These are phyloP conservation scores for Macrocentrus cingulum DNA, from an alignment of 1,140 invertebrate species.

Conservation along the genomic window DNA sequence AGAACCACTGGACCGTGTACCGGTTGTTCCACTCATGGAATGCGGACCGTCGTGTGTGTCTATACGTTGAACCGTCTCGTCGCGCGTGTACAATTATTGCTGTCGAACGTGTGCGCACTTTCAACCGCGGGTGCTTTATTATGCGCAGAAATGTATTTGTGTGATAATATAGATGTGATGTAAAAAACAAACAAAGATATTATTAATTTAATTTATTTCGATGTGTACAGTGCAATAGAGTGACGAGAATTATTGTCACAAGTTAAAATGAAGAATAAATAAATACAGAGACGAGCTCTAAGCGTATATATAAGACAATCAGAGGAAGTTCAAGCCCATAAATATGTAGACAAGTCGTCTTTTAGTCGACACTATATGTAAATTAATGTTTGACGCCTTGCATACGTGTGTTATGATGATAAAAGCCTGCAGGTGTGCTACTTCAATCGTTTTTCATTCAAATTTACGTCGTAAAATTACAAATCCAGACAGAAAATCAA, in stretches of 20 bases:
- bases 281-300: background rate
- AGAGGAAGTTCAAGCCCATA: slow-evolving; percentile 51
- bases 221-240: background rate
- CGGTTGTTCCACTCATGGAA: slow-evolving; percentile 60
- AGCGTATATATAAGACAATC: slow-evolving; percentile 48
- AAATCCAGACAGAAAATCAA: background rate
- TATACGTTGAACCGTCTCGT: slow-evolving; percentile 16
- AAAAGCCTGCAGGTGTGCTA: background rate
- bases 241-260: background rate
- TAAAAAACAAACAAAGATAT: background rate
- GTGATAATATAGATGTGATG: background rate
- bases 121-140: background rate
- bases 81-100: slow-evolving; percentile 22
- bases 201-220: background rate
- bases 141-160: background rate
- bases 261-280: background rate
- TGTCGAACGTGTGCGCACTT: slow-evolving; percentile 18
- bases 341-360: slow-evolving; percentile 44
- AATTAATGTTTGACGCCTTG: slow-evolving; percentile 36
- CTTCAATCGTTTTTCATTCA: background rate
- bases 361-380: slow-evolving; percentile 44
- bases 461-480: background rate
- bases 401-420: slow-evolving; percentile 29
- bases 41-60: slow-evolving; percentile 50
- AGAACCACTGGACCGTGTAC: slow-evolving; percentile 56